Percentiles rank a stretch among this genome's conserved stretches.
Evolutionary conservation across 2,113 vertebrate genomes (phyloP).

Genomic region (Macquaria ambigua): DNA sequence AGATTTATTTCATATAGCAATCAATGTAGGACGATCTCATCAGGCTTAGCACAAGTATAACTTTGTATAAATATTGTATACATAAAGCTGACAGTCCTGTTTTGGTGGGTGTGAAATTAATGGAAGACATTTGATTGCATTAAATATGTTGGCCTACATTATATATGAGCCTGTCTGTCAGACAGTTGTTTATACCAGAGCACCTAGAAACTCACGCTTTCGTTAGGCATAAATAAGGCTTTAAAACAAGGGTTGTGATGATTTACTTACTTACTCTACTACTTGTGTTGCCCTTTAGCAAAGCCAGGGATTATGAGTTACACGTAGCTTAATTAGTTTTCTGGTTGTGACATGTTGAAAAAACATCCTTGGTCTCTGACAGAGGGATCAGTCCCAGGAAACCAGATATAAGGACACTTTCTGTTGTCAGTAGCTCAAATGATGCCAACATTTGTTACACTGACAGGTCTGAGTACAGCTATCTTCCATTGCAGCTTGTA

Average conservation of each 20-base stretch:
- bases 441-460: not conserved
- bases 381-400: not conserved
- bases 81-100: not conserved
- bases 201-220: no score
- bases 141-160: no score
- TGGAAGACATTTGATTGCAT: not conserved
- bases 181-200: not conserved
- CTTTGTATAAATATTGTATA: not conserved
- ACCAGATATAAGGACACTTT: not conserved
- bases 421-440: not conserved
- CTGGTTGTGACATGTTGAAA: no score
- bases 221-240: no score
- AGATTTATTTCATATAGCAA: constrained; percentile 2
- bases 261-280: no score
- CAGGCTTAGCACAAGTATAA: not conserved
- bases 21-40: not conserved
- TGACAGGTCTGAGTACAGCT: not conserved
- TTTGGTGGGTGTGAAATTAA: constrained; percentile 2
- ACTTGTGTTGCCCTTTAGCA: no score
- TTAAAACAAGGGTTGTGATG: not conserved
- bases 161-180: not conserved
- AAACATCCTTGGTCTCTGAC: no score
- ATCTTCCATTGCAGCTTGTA: not conserved
- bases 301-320: no score
- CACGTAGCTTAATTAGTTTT: no score